Percentiles rank a stretch among this genome's conserved stretches.
Conservation (phyloP, 2,113 vertebrate genomes). For the Hippocampus zosterae region DNA sequence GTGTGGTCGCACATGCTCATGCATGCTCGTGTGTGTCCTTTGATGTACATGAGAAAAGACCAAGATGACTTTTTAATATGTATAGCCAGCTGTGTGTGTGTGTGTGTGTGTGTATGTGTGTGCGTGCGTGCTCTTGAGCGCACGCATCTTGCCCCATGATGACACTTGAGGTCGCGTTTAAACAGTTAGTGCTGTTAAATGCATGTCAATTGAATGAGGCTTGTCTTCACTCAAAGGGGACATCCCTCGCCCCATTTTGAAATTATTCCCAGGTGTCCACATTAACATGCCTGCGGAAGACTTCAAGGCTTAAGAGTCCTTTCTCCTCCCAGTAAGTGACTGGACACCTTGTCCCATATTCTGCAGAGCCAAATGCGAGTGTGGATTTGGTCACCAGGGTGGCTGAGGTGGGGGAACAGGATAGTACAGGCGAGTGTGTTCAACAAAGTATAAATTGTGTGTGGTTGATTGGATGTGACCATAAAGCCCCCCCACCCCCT, state of each 20-base stretch:
- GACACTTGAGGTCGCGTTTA: conserved; percentile 43
- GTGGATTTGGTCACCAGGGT: background rate
- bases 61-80: conserved; percentile 64
- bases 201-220: conserved; percentile 29
- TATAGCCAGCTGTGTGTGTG: conserved; percentile 42
- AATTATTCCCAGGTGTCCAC: background rate
- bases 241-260: background rate
- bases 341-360: background rate
- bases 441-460: background rate
- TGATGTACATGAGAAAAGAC: conserved; percentile 61
- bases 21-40: conserved; percentile 59
- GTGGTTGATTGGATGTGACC: no score
- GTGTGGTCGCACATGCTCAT: conserved; percentile 31
- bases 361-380: background rate
- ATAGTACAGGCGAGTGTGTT: background rate
- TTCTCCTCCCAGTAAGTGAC: background rate
- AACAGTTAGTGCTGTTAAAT: conserved; percentile 29
- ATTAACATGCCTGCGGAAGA: background rate
- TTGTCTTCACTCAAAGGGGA: conserved; percentile 15
- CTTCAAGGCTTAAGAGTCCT: background rate
- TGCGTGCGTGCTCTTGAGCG: conserved; percentile 18
- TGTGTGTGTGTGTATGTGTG: conserved; percentile 12
- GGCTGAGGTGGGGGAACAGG: no score
- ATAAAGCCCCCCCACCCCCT: no score
- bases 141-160: conserved; percentile 25